Conservation (phyloP, 2,888 invertebrate genomes). For the Rhabditoides inermis region DNA sequence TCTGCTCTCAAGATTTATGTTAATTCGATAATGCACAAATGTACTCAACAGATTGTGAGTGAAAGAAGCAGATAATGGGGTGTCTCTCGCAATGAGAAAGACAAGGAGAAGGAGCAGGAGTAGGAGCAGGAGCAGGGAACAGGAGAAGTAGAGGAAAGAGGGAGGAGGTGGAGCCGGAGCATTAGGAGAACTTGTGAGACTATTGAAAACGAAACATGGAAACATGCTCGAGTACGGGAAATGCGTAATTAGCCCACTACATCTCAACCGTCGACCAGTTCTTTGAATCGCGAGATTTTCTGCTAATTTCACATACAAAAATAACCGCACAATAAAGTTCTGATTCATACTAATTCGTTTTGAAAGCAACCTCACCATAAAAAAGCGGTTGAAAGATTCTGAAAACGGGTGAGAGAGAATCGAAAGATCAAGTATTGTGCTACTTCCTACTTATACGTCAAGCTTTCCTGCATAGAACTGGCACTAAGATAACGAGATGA, state of each 20-base stretch:
- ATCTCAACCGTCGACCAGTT: too few relatives aligned
- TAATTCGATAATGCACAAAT: too few relatives aligned
- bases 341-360: neutral
- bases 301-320: neutral
- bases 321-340: neutral
- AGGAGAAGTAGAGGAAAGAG: neutral
- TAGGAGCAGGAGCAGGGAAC: neutral
- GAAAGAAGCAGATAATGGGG: neutral
- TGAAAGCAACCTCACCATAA: too few relatives aligned
- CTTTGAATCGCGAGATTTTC: neutral
- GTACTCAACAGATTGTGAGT: neutral
- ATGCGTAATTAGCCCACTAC: too few relatives aligned
- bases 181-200: neutral
- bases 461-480: neutral
- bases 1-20: slow-evolving; percentile 3
- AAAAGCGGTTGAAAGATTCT: too few relatives aligned
- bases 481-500: too few relatives aligned
- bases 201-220: too few relatives aligned
- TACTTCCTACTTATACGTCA: neutral
- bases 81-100: neutral
- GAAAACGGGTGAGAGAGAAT: too few relatives aligned
- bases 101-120: neutral
- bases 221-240: too few relatives aligned
- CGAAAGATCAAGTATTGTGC: too few relatives aligned
- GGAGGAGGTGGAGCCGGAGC: neutral